Percentiles rank a stretch among this genome's conserved stretches.
These are phyloP conservation scores for Potamarius usumacintae DNA, from an alignment of 2,113 vertebrate species.

Conservation along the genomic window DNA sequence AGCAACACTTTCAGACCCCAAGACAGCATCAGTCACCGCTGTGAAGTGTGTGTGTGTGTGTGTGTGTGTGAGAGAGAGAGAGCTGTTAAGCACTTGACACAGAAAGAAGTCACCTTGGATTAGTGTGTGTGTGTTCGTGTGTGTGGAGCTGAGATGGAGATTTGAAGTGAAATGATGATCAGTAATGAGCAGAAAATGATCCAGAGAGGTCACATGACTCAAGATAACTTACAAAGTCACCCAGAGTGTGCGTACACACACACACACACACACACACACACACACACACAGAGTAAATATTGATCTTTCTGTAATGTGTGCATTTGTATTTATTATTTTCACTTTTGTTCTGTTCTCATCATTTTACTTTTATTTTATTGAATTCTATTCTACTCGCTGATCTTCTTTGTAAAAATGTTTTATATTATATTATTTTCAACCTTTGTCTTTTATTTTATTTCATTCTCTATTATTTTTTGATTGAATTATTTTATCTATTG, in stretches of 20 bases:
- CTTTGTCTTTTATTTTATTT: too few species aligned
- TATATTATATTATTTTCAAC: too few species aligned
- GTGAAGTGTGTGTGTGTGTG: conserved; percentile 4
- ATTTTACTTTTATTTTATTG: too few species aligned
- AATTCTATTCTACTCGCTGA: too few species aligned
- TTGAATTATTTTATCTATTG: too few species aligned
- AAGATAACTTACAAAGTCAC: conserved; percentile 39
- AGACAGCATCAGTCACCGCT: neutral
- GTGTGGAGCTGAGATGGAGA: conserved; percentile 20
- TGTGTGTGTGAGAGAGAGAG: conserved; percentile 14
- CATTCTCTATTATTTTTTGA: too few species aligned
- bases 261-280: conserved; percentile 34
- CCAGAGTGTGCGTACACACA: conserved; percentile 23
- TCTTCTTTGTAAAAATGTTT: too few species aligned
- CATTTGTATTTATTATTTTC: neutral
- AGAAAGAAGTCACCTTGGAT: conserved; percentile 51
- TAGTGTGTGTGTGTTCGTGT: conserved; percentile 25
- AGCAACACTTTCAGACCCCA: neutral
- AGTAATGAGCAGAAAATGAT: conserved; percentile 48
- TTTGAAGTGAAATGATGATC: conserved; percentile 43
- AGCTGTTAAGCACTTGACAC: conserved; percentile 35
- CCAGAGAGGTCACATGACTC: conserved; percentile 46
- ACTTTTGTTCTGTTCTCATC: too few species aligned
- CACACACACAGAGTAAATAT: neutral
- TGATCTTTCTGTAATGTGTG: too few species aligned